Base-by-base conservation (phyloP, 2,888 invertebrate genomes). In the Drosophila cognata region DNA sequence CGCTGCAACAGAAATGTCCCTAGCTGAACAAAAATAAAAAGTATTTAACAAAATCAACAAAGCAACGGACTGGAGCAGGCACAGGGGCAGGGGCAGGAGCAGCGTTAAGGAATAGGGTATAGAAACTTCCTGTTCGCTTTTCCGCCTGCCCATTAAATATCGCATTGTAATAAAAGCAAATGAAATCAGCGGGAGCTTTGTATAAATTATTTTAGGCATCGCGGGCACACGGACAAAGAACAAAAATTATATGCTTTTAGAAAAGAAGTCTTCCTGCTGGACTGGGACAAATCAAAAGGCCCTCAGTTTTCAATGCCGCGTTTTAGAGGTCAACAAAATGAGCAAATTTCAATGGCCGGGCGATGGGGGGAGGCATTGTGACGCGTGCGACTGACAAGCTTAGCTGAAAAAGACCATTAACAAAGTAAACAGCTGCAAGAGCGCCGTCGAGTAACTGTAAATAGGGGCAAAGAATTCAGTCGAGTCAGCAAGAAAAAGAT, bases 351-450 rank as follows among this genome's bases (percentile, higher is more conserved):
- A 80, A 77, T 89, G 73, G 73, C 25, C 50, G 31, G 50, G 25
- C 38, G 10, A 21, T 52, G 25, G 29, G 53, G 38, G 18, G 53
- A 43, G 55, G 51, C 36, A 4, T 16, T 58, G 29, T 61, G 43
- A 67, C 71, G 86, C 84, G 74, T 80, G 88, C 81, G 79, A 67
- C 83, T 80, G 80, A 68, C 76, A 79, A 73, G 82, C 90, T 88
- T 73, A 89, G 88, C 87, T 90, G 90, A 77, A 88, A 88, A 88
- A 89, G 89, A 79, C 88, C 89, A 88, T 88, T 88, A 88, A 88
- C 88, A 90, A 88, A 90, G 88, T 89, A 90, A 88, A 88, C 88
- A 90, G 90, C 91, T 87, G 89, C 80, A 69, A 77, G 84, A 74
- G 72, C 66, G 61, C 55, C 67, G 57, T 56, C 69, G 75, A 73